Evolutionary conservation across 2,113 vertebrate species (phyloP).

Genomic region (Vimba vimba): DNA sequence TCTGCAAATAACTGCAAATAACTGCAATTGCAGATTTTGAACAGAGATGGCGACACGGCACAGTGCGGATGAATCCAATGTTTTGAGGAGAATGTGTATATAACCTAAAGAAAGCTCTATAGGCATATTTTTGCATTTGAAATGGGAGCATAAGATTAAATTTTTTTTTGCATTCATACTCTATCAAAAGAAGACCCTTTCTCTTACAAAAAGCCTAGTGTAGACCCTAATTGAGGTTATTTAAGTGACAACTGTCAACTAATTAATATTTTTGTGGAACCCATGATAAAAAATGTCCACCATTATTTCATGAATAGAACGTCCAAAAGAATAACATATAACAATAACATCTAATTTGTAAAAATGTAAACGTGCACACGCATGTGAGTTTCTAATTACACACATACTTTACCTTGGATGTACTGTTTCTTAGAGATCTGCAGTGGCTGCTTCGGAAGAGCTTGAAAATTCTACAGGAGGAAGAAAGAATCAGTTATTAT

Average conservation of each 20-base stretch:
- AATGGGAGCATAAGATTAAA: background rate
- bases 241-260: background rate
- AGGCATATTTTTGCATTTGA: background rate
- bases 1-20: too few relatives aligned
- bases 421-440: slow-evolving; percentile 69
- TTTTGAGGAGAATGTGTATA: background rate
- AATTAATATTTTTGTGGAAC: too few relatives aligned
- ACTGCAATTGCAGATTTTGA: too few relatives aligned
- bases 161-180: background rate
- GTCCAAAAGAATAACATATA: too few relatives aligned
- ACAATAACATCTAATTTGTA: too few relatives aligned
- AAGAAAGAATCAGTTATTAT: slow-evolving; percentile 1
- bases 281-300: too few relatives aligned
- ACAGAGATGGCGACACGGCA: too few relatives aligned
- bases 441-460: slow-evolving; percentile 73
- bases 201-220: background rate
- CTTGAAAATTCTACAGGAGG: slow-evolving; percentile 74
- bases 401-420: slow-evolving; percentile 64
- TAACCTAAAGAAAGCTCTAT: background rate
- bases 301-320: too few relatives aligned
- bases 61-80: too few relatives aligned
- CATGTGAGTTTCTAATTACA: background rate
- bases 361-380: too few relatives aligned
- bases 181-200: background rate
- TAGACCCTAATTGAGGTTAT: background rate